Conservation (phyloP, 2,113 vertebrate genomes). For the Neofelis nebulosa region DNA sequence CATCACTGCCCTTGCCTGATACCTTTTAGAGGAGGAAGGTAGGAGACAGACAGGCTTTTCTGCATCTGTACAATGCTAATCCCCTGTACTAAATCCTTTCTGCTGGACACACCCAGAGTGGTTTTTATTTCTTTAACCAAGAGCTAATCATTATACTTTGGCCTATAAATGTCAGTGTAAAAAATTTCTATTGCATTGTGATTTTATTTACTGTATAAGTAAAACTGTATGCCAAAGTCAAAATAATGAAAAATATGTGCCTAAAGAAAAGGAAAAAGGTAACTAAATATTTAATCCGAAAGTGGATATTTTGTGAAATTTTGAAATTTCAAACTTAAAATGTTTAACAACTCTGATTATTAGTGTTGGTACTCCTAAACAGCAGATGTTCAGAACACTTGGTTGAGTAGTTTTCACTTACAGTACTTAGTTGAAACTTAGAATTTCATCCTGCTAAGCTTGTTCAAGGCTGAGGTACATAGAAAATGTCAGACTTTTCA, state of each 20-base stretch:
- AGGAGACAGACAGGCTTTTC: not conserved
- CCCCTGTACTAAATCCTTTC: not conserved
- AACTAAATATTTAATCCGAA: not conserved
- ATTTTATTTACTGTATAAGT: not conserved
- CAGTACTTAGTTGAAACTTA: not conserved
- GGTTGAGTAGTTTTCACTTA: not conserved
- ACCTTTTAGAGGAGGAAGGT: not conserved
- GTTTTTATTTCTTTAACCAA: constrained; percentile 13
- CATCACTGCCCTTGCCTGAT: not conserved
- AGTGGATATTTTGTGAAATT: not conserved
- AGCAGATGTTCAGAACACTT: not conserved
- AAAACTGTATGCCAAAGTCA: not conserved
- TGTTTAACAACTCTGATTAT: not conserved
- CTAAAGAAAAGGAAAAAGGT: not conserved
- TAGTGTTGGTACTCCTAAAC: not conserved
- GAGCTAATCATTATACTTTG: not conserved
- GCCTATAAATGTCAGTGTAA: not conserved
- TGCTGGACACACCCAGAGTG: not conserved
- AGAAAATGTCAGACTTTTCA: constrained; percentile 48
- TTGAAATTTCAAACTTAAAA: not conserved
- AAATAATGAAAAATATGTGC: not conserved
- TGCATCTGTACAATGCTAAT: not conserved
- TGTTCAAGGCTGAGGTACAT: not conserved
- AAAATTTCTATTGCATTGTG: not conserved
- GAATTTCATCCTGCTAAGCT: constrained; percentile 37